Percentiles rank a stretch among this genome's conserved stretches.
phyloP scores from a whole-genome alignment of 1,140 invertebrate species.

The Nasonia giraulti region DNA sequence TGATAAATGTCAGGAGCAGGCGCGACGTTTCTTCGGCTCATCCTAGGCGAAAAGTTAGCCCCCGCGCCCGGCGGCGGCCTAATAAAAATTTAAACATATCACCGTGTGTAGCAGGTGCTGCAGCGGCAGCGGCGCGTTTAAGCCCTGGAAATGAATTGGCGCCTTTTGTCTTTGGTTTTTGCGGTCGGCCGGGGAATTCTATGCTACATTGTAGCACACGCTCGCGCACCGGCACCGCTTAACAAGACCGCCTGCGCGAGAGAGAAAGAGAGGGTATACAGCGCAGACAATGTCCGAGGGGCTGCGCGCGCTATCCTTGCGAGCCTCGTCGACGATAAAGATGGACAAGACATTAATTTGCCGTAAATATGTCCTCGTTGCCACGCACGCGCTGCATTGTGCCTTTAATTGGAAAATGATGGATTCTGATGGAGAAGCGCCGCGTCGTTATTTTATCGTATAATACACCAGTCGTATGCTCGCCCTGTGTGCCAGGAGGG shows the following conservation, averaged over 20 bases:
- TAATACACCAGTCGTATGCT: neutral
- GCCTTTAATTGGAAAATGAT: neutral
- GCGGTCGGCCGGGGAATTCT: neutral
- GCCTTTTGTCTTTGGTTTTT: slow-evolving; percentile 4
- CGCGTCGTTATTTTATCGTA: neutral
- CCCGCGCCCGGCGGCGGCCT: neutral
- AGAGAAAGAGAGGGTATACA: too few species aligned
- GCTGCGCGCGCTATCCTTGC: neutral
- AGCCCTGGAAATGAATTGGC: neutral
- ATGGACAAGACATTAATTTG: slow-evolving; percentile 4
- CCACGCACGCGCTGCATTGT: neutral
- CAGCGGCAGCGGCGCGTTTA: neutral
- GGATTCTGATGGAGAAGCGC: neutral
- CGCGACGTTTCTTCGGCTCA: neutral
- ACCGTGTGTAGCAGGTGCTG: neutral
- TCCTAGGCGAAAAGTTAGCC: neutral
- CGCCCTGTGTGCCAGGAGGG: too few species aligned
- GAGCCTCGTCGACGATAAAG: neutral
- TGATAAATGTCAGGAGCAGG: neutral
- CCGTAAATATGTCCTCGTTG: neutral
- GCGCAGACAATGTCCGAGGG: neutral
- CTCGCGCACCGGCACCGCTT: neutral
- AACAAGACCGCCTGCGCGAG: neutral
- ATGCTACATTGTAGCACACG: neutral
- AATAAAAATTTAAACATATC: slow-evolving; percentile 5